These are phyloP conservation scores for Etheostoma spectabile DNA, from an alignment of 2,113 vertebrate genomes.

Conservation along the genomic window DNA sequence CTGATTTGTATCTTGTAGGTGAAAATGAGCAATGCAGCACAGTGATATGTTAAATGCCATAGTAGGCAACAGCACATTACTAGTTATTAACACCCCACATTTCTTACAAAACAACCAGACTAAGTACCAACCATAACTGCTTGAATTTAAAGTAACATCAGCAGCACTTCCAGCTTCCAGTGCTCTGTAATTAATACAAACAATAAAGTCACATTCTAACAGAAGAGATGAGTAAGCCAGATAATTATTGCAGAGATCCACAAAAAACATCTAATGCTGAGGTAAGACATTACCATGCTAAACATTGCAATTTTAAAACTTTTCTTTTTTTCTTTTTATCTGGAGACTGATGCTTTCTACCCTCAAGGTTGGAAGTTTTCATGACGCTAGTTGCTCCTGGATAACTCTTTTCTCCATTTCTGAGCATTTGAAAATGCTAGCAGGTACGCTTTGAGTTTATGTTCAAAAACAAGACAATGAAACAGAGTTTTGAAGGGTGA, in stretches of 20 bases:
- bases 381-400: neutral
- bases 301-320: constrained; percentile 35
- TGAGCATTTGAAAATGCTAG: neutral
- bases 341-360: neutral
- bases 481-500: neutral
- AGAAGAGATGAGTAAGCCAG: constrained; percentile 37
- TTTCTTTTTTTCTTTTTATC: constrained; percentile 16
- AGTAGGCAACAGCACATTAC: constrained; percentile 3
- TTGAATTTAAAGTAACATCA: constrained; percentile 21
- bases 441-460: neutral
- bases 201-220: constrained; percentile 10
- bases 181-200: constrained; percentile 54
- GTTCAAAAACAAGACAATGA: neutral
- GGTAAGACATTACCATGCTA: constrained; percentile 15
- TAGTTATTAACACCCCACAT: neutral
- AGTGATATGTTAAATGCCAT: neutral
- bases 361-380: neutral
- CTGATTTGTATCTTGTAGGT: constrained; percentile 42
- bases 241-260: constrained; percentile 41
- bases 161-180: neutral
- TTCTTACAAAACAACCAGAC: neutral
- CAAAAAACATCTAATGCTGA: constrained; percentile 24
- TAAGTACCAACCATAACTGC: neutral
- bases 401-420: neutral
- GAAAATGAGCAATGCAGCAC: constrained; percentile 3